Percentiles rank a stretch among this genome's conserved stretches.
These are phyloP conservation scores for Ichneumoninae sp. DNA, from an alignment of 2,888 invertebrate species.

Conservation along the genomic window DNA sequence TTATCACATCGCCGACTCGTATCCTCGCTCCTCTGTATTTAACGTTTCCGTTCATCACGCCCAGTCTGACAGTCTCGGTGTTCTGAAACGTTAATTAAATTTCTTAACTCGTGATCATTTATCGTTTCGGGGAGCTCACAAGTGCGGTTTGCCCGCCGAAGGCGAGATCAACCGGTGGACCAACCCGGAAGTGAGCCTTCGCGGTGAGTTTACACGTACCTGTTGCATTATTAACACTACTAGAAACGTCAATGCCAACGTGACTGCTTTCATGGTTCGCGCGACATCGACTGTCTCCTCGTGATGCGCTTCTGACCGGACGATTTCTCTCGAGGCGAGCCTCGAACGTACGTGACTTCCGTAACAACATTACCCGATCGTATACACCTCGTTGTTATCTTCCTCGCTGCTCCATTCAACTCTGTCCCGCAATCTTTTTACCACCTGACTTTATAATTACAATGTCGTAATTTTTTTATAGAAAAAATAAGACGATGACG, in stretches of 20 bases:
- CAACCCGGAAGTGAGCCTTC: not conserved
- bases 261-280: conserved; percentile 39
- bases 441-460: not conserved
- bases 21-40: conserved; percentile 47
- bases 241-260: conserved; percentile 21
- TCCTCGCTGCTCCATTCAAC: conserved; percentile 2
- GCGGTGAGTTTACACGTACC: conserved; percentile 5
- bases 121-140: not conserved
- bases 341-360: conserved; percentile 37
- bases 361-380: conserved; percentile 22
- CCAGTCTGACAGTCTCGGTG: conserved; percentile 40
- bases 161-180: not conserved
- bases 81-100: conserved; percentile 42
- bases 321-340: not conserved
- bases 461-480: not conserved
- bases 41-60: conserved; percentile 65
- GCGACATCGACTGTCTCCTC: conserved; percentile 36
- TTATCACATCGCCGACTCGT: conserved; percentile 59
- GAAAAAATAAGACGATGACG: not conserved
- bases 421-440: not conserved
- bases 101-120: not conserved
- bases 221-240: conserved; percentile 16
- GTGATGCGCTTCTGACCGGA: conserved; percentile 7
- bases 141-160: not conserved
- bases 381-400: not conserved